Conservation (phyloP, 2,113 vertebrate species). For the Psilopogon haemacephalus region DNA sequence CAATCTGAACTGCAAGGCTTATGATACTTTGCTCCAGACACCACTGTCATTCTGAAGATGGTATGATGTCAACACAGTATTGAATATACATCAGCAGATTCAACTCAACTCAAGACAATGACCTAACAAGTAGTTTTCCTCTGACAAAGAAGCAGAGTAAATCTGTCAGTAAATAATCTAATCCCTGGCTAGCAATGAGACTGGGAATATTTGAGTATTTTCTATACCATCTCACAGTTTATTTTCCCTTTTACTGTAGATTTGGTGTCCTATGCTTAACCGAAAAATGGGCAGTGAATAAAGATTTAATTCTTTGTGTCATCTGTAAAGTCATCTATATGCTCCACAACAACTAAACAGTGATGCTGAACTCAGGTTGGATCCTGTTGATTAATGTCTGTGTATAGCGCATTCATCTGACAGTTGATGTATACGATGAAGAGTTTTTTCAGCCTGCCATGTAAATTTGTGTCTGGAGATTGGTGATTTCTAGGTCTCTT, state of each 20-base stretch:
- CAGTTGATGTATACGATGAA: neutral
- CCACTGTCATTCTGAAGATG: too few species aligned
- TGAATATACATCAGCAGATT: too few species aligned
- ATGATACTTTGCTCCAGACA: too few species aligned
- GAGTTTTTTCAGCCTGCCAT: neutral
- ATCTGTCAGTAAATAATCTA: conserved; percentile 9
- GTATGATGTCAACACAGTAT: too few species aligned
- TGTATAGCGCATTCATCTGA: neutral
- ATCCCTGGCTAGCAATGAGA: neutral
- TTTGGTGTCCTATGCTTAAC: neutral
- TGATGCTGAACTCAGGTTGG: neutral
- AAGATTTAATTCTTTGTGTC: neutral
- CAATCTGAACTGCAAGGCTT: too few species aligned
- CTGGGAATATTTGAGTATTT: neutral
- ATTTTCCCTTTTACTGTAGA: neutral
- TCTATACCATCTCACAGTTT: neutral
- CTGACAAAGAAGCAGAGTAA: neutral
- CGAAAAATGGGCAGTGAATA: fast-evolving
- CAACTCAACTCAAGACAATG: neutral
- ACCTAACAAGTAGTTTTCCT: neutral
- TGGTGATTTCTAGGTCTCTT: neutral
- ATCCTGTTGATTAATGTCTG: neutral
- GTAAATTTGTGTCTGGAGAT: neutral
- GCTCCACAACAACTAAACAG: neutral
- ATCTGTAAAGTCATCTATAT: neutral